These are phyloP conservation scores for Drosophila kuntzei DNA, from an alignment of 2,888 invertebrate genomes.

Conservation along the genomic window DNA sequence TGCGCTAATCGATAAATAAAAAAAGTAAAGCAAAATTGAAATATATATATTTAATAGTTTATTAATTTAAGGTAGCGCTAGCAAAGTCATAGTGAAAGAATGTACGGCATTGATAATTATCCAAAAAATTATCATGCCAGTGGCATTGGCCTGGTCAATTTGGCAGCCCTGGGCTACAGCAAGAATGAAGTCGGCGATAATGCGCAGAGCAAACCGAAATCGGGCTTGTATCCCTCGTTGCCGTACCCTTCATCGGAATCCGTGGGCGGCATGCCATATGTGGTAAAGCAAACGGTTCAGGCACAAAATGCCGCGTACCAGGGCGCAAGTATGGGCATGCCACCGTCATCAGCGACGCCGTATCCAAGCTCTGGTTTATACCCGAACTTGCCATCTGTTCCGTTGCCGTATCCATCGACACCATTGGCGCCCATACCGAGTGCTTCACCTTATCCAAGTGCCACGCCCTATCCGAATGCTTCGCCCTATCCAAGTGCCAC, in stretches of 20 bases:
- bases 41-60: constrained; percentile 1
- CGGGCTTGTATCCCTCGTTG: constrained; percentile 81
- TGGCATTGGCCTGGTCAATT: constrained; percentile 84
- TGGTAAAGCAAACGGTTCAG: constrained; percentile 63
- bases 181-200: constrained; percentile 68
- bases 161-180: constrained; percentile 83
- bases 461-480: constrained; percentile 37
- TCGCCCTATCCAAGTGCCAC: constrained; percentile 35
- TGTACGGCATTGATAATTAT: constrained; percentile 79
- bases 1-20: constrained; percentile 34
- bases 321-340: constrained; percentile 46
- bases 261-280: constrained; percentile 75
- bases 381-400: constrained; percentile 54
- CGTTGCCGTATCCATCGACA: constrained; percentile 62
- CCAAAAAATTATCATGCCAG: constrained; percentile 85
- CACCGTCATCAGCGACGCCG: constrained; percentile 54
- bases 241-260: constrained; percentile 78
- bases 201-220: constrained; percentile 55
- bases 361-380: constrained; percentile 63
- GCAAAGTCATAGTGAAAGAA: constrained; percentile 36
- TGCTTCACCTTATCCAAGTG: constrained; percentile 38
- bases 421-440: constrained; percentile 36
- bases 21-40: constrained; percentile 3
- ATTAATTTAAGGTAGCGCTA: constrained; percentile 17
- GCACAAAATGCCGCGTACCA: constrained; percentile 63